These are phyloP conservation scores for Laupala kohalensis DNA, from an alignment of 1,140 invertebrate species.

Conservation along the genomic window DNA sequence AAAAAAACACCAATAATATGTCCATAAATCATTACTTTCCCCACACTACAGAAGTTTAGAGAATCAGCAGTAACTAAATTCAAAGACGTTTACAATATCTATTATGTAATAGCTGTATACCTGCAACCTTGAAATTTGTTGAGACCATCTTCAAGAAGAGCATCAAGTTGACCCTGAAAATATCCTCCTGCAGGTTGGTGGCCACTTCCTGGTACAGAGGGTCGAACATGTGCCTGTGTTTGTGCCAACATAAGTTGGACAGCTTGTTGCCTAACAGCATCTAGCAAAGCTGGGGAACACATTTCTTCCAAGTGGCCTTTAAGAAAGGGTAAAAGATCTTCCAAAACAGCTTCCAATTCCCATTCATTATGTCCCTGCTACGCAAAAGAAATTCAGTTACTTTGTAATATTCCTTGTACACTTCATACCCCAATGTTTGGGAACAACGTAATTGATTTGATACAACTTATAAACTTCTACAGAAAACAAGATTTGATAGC, in stretches of 20 bases:
- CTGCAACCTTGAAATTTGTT: constrained; percentile 13
- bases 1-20: no score
- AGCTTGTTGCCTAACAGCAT: constrained; percentile 5
- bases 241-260: constrained; percentile 7
- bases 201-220: neutral
- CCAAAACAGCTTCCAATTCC: constrained; percentile 9
- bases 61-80: no score
- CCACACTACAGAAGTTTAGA: no score
- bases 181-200: neutral
- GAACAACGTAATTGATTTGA: no score
- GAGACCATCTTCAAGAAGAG: constrained; percentile 12
- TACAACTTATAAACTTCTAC: no score
- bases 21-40: no score
- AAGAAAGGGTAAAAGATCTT: constrained; percentile 12
- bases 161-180: constrained; percentile 10
- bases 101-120: no score
- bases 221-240: neutral
- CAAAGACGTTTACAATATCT: no score
- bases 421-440: no score
- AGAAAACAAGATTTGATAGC: no score
- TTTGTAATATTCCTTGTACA: neutral
- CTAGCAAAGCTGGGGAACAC: constrained; percentile 8
- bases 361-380: constrained; percentile 5
- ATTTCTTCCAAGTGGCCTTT: constrained; percentile 11
- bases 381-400: neutral